These are phyloP conservation scores for Stegodyphus dumicola DNA, from an alignment of 1,140 invertebrate species.

Conservation along the genomic window DNA sequence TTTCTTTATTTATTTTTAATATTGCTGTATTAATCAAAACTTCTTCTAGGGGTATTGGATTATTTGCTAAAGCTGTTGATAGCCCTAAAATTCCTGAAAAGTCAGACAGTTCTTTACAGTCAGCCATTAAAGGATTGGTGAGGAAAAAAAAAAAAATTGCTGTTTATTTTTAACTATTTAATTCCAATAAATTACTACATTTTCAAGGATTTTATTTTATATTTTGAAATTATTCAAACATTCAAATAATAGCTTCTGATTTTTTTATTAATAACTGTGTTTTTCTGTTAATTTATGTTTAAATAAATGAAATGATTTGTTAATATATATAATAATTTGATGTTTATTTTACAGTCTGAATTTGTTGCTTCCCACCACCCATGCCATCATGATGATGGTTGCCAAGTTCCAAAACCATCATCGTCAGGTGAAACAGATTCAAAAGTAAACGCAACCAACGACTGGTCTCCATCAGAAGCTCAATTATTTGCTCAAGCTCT, in stretches of 20 bases:
- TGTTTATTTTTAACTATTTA: too few species aligned
- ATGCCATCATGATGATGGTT: constrained; percentile 62
- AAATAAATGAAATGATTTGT: not conserved
- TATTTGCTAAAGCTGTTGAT: constrained; percentile 57
- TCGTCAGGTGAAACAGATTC: constrained; percentile 26
- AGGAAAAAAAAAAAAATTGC: not conserved
- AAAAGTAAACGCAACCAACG: constrained; percentile 16
- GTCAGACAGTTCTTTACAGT: constrained; percentile 60
- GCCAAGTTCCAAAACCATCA: constrained; percentile 37
- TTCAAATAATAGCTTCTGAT: too few species aligned
- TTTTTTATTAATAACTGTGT: not conserved
- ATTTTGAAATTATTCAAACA: too few species aligned
- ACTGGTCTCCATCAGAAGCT: constrained; percentile 63
- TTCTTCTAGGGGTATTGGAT: constrained; percentile 35
- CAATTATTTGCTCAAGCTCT: constrained; percentile 64
- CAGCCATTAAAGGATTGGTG: constrained; percentile 62
- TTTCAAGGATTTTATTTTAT: too few species aligned
- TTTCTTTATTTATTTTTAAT: too few species aligned
- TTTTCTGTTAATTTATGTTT: not conserved
- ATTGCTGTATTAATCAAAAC: not conserved
- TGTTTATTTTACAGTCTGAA: constrained; percentile 51
- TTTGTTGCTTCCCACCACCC: constrained; percentile 63
- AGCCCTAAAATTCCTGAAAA: constrained; percentile 53
- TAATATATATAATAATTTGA: not conserved
- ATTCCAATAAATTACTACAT: too few species aligned